Conservation (phyloP, 2,113 vertebrate species). For the Podiceps cristatus region DNA sequence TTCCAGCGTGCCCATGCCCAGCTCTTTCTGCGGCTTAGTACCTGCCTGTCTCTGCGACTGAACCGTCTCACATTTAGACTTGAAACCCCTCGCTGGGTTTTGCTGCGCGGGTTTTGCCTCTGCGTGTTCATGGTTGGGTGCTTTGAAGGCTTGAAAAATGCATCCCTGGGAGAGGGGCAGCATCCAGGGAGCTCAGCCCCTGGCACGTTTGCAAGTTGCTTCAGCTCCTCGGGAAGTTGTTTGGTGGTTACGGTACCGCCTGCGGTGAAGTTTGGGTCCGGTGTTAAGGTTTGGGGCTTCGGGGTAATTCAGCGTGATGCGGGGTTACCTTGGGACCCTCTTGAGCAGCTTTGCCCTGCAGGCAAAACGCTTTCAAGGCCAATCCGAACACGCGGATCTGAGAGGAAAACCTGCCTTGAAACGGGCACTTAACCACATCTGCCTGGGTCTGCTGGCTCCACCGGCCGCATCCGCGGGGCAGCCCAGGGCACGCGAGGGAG, state of each 20-base stretch:
- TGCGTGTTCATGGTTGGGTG: accelerated
- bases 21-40: background rate
- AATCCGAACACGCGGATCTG: background rate
- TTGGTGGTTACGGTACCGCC: background rate
- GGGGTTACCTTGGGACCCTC: background rate
- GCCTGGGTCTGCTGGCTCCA: background rate
- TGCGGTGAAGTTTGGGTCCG: accelerated
- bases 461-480: background rate
- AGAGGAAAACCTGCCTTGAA: background rate
- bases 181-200: background rate
- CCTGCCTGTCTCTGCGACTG: background rate
- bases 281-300: background rate
- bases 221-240: background rate
- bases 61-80: accelerated
- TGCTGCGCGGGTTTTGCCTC: background rate
- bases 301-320: background rate
- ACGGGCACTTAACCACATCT: background rate
- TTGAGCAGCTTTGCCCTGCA: background rate
- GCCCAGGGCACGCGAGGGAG: background rate
- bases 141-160: background rate
- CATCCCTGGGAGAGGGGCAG: background rate
- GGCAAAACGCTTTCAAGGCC: background rate
- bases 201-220: accelerated
- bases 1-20: background rate
- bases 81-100: accelerated